These are phyloP conservation scores for Arctocebus calabarensis DNA, from an alignment of 2,797 vertebrate species.

Conservation along the genomic window DNA sequence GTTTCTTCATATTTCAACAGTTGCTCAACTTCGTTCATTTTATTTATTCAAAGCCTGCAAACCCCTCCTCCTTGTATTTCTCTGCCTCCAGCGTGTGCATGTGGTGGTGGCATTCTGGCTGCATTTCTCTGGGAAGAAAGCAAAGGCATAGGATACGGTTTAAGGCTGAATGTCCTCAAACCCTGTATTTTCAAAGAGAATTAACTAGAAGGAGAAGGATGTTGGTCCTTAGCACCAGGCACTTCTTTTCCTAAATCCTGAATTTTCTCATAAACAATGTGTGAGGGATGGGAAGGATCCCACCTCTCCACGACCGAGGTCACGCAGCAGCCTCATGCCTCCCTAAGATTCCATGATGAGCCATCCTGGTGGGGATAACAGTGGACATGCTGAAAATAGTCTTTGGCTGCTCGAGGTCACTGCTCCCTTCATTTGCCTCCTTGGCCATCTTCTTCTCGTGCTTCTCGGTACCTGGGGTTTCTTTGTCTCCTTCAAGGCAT, in stretches of 20 bases:
- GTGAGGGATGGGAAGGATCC: background rate
- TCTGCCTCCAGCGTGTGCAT: background rate
- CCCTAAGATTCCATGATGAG: background rate
- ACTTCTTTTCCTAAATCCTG: background rate
- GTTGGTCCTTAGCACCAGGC: background rate
- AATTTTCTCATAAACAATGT: background rate
- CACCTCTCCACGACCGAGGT: background rate
- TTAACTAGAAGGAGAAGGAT: background rate
- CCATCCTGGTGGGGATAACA: background rate
- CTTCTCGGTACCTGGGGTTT: background rate
- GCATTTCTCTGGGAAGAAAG: background rate
- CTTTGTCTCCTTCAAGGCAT: background rate
- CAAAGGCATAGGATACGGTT: background rate
- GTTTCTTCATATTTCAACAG: constrained; percentile 70
- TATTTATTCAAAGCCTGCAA: background rate
- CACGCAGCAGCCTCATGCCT: background rate
- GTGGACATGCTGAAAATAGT: background rate
- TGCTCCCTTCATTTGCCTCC: background rate
- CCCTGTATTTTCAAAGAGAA: background rate
- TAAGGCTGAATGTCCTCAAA: background rate
- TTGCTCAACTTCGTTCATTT: background rate
- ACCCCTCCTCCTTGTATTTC: background rate
- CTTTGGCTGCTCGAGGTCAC: background rate
- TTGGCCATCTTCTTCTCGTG: background rate
- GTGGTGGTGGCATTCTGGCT: background rate